Percentiles rank a stretch among this genome's conserved stretches.
phyloP scores from a whole-genome alignment of 2,113 vertebrate genomes.

The Anoplopoma fimbria region DNA sequence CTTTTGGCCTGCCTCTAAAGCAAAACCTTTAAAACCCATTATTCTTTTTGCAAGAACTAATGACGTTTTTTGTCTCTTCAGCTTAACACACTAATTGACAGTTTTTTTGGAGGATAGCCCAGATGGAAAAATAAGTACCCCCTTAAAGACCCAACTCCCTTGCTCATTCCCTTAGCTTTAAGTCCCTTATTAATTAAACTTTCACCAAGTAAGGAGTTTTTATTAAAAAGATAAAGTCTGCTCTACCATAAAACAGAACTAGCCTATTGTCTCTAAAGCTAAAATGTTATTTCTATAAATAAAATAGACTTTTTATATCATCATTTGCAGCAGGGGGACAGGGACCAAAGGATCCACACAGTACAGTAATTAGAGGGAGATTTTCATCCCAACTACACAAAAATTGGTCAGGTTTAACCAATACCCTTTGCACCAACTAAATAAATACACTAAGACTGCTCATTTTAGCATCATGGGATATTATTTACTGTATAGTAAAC shows the following conservation, averaged over 20 bases:
- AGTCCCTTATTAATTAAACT: conserved; percentile 89
- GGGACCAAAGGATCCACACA: conserved; percentile 69
- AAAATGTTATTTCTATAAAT: conserved; percentile 81
- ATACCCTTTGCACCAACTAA: conserved; percentile 65
- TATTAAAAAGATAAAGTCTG: conserved; percentile 85
- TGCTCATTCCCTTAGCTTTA: conserved; percentile 82
- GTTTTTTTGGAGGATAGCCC: conserved; percentile 86
- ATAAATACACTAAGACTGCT: conserved; percentile 63
- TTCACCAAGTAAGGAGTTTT: conserved; percentile 85
- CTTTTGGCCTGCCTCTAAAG: conserved; percentile 77
- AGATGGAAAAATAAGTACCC: conserved; percentile 87
- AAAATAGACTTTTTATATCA: conserved; percentile 79
- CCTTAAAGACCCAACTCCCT: conserved; percentile 86
- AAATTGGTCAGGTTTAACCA: conserved; percentile 79
- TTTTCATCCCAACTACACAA: conserved; percentile 67
- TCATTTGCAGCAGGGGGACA: conserved; percentile 66
- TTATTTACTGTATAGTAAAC: conserved; percentile 65
- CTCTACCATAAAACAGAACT: conserved; percentile 76
- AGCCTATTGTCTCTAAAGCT: conserved; percentile 80
- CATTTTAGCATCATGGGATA: conserved; percentile 62
- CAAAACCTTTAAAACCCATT: conserved; percentile 86
- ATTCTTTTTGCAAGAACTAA: conserved; percentile 87
- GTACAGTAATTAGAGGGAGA: conserved; percentile 75
- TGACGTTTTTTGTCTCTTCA: conserved; percentile 87
- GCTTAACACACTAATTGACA: conserved; percentile 87